A percentile compares a stretch with the other conserved stretches of the same genome.
phyloP scores from a whole-genome alignment of 2,797 vertebrate species.

The Chloroceryle amazona region DNA sequence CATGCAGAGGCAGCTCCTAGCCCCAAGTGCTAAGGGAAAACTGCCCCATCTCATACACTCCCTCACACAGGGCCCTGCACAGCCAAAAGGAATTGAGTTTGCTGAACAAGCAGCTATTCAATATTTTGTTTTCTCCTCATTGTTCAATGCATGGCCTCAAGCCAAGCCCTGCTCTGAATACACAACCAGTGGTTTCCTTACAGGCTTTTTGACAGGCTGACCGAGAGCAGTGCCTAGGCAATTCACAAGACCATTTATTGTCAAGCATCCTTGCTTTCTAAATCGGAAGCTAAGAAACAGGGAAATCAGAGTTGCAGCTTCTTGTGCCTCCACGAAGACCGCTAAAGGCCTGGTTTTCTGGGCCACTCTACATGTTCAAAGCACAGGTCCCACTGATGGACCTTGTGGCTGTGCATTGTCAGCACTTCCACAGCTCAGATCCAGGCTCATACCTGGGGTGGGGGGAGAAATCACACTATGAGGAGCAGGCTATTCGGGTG shows the following conservation, averaged over 20 bases:
- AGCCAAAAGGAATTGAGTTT: conserved; percentile 25
- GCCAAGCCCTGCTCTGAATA: conserved; percentile 66
- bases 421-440: neutral
- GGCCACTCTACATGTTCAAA: neutral
- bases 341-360: neutral
- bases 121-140: conserved; percentile 72
- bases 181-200: conserved; percentile 50
- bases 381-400: neutral
- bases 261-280: neutral
- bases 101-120: conserved; percentile 74
- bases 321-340: neutral
- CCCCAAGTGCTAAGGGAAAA: neutral
- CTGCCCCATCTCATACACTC: neutral
- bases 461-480: neutral
- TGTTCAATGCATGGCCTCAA: conserved; percentile 17
- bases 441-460: fast-evolving
- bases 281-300: neutral
- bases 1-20: neutral
- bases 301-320: neutral
- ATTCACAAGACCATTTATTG: neutral
- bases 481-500: neutral
- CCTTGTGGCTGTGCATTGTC: neutral
- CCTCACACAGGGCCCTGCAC: neutral
- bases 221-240: neutral
- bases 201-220: conserved; percentile 1